phyloP scores from a whole-genome alignment of 2,797 vertebrate species.

The Scarus forsteni region DNA sequence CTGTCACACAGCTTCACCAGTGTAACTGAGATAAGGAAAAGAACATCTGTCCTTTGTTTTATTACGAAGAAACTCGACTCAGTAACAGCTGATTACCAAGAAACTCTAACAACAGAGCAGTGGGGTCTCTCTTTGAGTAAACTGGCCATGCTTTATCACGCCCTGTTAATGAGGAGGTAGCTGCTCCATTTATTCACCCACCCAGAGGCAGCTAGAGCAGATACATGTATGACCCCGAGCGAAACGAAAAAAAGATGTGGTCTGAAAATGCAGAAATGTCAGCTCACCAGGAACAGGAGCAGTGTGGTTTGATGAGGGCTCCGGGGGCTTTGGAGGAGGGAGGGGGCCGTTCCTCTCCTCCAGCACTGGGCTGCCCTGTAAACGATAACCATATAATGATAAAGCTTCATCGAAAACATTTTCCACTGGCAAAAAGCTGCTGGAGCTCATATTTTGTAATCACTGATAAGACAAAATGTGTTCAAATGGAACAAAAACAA shows the following conservation, averaged over 20 bases:
- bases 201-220: neutral
- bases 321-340: slow-evolving; percentile 80
- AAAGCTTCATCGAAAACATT: neutral
- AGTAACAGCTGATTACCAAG: neutral
- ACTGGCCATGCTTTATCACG: neutral
- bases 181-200: neutral
- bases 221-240: neutral
- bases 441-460: neutral
- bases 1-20: neutral
- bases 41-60: neutral
- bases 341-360: slow-evolving; percentile 92
- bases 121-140: neutral
- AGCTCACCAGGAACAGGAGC: slow-evolving; percentile 70
- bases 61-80: neutral
- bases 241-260: neutral
- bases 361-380: slow-evolving; percentile 66
- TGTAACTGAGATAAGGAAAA: slow-evolving; percentile 28
- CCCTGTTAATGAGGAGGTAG: neutral
- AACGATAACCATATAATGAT: neutral
- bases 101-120: neutral
- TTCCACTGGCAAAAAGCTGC: neutral
- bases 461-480: neutral
- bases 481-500: neutral
- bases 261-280: slow-evolving; percentile 1
- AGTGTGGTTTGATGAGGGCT: slow-evolving; percentile 74